Conservation (phyloP, 2,113 vertebrate species). For the Neoarius graeffei region DNA sequence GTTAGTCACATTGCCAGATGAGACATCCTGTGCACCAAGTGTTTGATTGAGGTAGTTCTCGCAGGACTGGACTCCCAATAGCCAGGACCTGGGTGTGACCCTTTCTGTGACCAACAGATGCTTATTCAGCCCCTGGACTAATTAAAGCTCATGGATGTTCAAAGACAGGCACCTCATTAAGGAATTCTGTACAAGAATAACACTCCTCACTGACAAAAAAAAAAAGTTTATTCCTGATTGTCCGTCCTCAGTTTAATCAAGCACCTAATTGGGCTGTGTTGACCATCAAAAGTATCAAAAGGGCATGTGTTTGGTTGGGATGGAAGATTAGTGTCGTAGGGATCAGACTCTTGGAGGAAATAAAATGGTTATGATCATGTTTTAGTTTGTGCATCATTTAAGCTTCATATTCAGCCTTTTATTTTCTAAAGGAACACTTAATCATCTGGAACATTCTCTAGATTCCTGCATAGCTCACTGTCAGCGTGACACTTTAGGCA, state of each 20-base stretch:
- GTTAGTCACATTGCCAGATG: slow-evolving; percentile 28
- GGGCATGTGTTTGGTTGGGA: slow-evolving; percentile 39
- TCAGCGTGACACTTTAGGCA: slow-evolving; percentile 8
- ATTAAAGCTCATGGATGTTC: slow-evolving; percentile 59
- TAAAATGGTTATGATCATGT: neutral
- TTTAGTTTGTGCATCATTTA: neutral
- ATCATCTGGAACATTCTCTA: slow-evolving; percentile 7
- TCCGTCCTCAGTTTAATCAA: slow-evolving; percentile 42
- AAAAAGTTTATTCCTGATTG: slow-evolving; percentile 30
- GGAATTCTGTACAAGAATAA: neutral
- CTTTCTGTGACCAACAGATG: slow-evolving; percentile 45
- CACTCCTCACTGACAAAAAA: neutral
- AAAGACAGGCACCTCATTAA: slow-evolving; percentile 56
- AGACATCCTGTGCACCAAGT: slow-evolving; percentile 15
- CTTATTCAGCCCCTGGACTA: slow-evolving; percentile 49
- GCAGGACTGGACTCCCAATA: neutral
- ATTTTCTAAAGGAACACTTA: neutral
- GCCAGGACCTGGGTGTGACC: slow-evolving; percentile 15
- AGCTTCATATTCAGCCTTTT: neutral
- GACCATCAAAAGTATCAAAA: slow-evolving; percentile 45
- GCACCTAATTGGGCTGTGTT: slow-evolving; percentile 44
- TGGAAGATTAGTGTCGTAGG: neutral
- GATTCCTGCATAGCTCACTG: slow-evolving; percentile 39
- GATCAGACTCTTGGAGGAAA: neutral
- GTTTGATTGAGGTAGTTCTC: slow-evolving; percentile 32